phyloP scores from a whole-genome alignment of 2,888 invertebrate genomes.

The Periphyllus acericola region DNA sequence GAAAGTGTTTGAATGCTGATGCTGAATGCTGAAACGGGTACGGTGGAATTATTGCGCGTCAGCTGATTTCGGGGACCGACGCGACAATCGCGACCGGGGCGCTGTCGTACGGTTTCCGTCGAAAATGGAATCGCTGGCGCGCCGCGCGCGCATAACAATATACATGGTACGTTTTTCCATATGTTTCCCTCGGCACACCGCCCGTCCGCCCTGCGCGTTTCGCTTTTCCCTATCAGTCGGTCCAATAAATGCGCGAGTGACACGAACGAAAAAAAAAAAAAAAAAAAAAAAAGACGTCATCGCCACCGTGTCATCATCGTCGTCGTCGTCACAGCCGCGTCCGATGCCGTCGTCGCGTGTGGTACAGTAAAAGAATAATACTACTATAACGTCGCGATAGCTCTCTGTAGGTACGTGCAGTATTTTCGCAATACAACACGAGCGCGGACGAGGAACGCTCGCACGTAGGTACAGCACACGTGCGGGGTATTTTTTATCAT shows the following conservation, averaged over 20 bases:
- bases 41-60: background rate
- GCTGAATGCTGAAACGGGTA: background rate
- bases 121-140: background rate
- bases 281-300: background rate
- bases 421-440: background rate
- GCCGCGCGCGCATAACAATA: background rate
- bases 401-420: background rate
- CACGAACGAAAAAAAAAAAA: background rate
- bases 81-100: constrained; percentile 14
- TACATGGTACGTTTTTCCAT: background rate
- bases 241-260: background rate
- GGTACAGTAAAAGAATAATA: too few species aligned
- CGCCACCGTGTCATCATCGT: background rate
- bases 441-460: background rate
- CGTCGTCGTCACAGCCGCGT: too few species aligned
- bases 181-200: background rate
- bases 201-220: background rate
- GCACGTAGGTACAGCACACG: background rate
- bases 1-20: too few species aligned
- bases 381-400: background rate
- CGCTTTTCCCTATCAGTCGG: background rate
- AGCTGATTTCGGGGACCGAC: background rate
- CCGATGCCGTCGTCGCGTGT: background rate
- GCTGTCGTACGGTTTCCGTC: constrained; percentile 32
- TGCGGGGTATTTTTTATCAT: background rate